Evolutionary conservation across 2,113 vertebrate genomes (phyloP).

Genomic region (Hippocampus abdominalis): DNA sequence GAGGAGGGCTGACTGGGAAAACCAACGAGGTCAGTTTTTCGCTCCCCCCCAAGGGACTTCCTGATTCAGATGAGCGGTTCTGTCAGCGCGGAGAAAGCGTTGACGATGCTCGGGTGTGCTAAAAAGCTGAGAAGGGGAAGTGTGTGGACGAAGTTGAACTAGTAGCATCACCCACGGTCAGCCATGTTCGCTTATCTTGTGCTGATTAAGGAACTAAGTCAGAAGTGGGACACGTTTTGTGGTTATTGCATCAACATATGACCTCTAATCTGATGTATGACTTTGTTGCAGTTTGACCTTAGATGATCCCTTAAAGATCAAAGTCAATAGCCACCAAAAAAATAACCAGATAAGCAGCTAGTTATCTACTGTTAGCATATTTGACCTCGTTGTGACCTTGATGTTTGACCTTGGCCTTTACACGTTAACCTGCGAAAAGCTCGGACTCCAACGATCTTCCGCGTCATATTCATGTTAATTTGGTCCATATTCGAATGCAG

Average conservation of each 20-base stretch:
- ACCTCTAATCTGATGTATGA: too few species aligned
- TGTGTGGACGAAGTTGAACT: background rate
- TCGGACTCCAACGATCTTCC: background rate
- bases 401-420: background rate
- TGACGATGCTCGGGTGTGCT: background rate
- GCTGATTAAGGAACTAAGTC: background rate
- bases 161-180: background rate
- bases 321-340: too few species aligned
- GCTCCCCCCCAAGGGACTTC: background rate
- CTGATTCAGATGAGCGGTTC: background rate
- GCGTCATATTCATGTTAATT: background rate
- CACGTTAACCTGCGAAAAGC: background rate
- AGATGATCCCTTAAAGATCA: too few species aligned
- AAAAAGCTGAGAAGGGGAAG: slow-evolving; percentile 5
- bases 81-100: background rate
- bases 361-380: background rate
- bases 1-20: slow-evolving; percentile 62
- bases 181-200: background rate
- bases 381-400: background rate
- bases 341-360: too few species aligned
- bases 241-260: background rate
- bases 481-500: background rate
- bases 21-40: slow-evolving; percentile 42
- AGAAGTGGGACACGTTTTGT: background rate
- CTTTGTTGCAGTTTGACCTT: too few species aligned